Base-by-base conservation (phyloP, 1,140 invertebrate genomes). In the Drosophila miranda region DNA sequence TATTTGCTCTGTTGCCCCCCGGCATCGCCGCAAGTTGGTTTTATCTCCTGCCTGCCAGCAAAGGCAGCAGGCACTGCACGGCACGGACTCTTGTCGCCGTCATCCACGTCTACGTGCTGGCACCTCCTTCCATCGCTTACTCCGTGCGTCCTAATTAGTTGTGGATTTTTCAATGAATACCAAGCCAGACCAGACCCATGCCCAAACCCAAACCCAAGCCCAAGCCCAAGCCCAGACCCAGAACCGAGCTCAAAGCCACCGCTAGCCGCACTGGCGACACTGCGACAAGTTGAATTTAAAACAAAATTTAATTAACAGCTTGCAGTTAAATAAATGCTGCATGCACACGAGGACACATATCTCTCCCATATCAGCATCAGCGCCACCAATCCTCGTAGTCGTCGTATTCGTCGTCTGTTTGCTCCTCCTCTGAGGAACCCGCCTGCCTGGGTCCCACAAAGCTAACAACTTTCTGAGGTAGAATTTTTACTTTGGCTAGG, bases 251-350 rank as follows among this genome's bases (percentile, higher is more conserved):
- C 34, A 38, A 38, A 38, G 34, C 34, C 34, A 38, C 34, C 34
- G 34, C 34, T 38, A 64, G 58, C 52, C 53, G 48, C 61, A 45
- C 23, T 30, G 54, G 44, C 45, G 55, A 26, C 52, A 62, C 48
- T 82, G 79, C 79, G 81, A 56, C 81, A 84, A 75, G 50, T 75
- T 78, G 71, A 78, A 83, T 83, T 83, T 62, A 62, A 79, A 80
- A 73, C 63, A 26, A 84, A 80, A 84, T 84, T 84, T 80, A 84
- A 84, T 84, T 84, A 84, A 78, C 71, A 83, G 51, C 71, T 79
- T 79, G 67, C 72, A 72, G 71, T 73, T 61, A 64, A 79, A 79
- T 83, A 79, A 83, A 75, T 52, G 48, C 58, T 50, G 64, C 60
- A 75, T 63, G 28, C 62, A 50, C 26, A 63, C 21, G 21, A 21